Evolutionary conservation across 1,140 invertebrate species (phyloP).

Genomic region (Laodelphax striatellus): DNA sequence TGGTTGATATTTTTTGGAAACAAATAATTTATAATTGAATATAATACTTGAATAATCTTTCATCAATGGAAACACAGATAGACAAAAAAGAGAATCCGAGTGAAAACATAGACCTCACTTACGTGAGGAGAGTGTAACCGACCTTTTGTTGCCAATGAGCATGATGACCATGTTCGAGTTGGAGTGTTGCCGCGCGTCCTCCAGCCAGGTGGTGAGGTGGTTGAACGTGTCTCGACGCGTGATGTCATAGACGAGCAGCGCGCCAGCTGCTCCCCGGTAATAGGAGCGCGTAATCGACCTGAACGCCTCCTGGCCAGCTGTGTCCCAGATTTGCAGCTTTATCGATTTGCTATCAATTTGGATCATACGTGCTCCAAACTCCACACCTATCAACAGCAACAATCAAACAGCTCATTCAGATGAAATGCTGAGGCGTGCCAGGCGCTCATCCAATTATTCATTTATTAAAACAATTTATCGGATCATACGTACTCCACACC

Average conservation of each 20-base stretch:
- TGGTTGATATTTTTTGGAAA: too few relatives aligned
- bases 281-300: constrained; percentile 97
- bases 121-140: too few relatives aligned
- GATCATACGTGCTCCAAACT: constrained; percentile 99
- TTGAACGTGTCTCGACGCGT: constrained; percentile 98
- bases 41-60: too few relatives aligned
- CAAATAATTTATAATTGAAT: too few relatives aligned
- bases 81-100: too few relatives aligned
- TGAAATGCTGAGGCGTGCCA: too few relatives aligned
- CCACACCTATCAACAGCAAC: constrained; percentile 56
- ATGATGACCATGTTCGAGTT: constrained; percentile 99
- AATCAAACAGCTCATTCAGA: too few relatives aligned
- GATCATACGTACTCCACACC: too few relatives aligned
- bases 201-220: constrained; percentile 97
- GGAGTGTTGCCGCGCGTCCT: constrained; percentile 98
- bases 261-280: constrained; percentile 96
- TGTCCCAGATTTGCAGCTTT: constrained; percentile 96
- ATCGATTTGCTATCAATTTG: constrained; percentile 99
- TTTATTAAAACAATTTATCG: too few relatives aligned
- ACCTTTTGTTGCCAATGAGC: constrained; percentile 93
- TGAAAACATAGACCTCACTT: too few relatives aligned
- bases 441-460: too few relatives aligned
- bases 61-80: too few relatives aligned
- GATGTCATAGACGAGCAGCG: constrained; percentile 95
- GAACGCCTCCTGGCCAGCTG: constrained; percentile 98